Evolutionary conservation across 1,140 invertebrate genomes (phyloP).

Genomic region (Zaprionus ghesquierei): DNA sequence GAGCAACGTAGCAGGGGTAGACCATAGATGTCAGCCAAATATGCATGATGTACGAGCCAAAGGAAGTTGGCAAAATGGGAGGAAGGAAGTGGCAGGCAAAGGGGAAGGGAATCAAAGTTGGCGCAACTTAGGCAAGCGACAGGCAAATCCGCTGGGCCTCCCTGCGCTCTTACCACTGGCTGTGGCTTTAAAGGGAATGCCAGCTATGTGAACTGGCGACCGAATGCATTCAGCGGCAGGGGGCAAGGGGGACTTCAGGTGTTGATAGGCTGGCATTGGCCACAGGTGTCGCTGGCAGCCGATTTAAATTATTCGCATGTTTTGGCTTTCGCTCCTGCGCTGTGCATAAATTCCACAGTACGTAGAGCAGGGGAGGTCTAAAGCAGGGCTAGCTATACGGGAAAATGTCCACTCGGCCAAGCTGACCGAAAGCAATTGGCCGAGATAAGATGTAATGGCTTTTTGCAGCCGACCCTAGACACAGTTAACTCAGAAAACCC

Average conservation of each 20-base stretch:
- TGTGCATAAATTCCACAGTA: conserved; percentile 50
- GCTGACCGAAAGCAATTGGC: conserved; percentile 68
- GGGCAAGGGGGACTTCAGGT: not conserved
- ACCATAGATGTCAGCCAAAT: conserved; percentile 42
- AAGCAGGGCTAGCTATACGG: not conserved
- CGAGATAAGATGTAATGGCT: conserved; percentile 76
- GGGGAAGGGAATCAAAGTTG: not conserved
- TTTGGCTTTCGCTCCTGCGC: conserved; percentile 25
- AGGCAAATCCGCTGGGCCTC: not conserved
- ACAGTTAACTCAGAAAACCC: too few species aligned
- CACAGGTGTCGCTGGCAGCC: conserved; percentile 54
- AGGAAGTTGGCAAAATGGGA: not conserved
- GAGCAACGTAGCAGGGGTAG: not conserved
- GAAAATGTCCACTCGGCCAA: not conserved
- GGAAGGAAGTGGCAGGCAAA: not conserved
- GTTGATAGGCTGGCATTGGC: conserved; percentile 36
- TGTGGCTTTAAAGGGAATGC: not conserved
- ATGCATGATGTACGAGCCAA: conserved; percentile 49
- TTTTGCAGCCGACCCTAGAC: conserved; percentile 48
- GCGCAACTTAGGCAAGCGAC: not conserved
- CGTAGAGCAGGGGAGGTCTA: not conserved
- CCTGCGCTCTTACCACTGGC: not conserved
- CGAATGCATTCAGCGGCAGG: not conserved
- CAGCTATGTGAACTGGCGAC: not conserved
- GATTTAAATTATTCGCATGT: conserved; percentile 71